A percentile compares a stretch with the other conserved stretches of the same genome.
Conservation (phyloP, 2,113 vertebrate genomes). For the Dasyornis broadbenti region DNA sequence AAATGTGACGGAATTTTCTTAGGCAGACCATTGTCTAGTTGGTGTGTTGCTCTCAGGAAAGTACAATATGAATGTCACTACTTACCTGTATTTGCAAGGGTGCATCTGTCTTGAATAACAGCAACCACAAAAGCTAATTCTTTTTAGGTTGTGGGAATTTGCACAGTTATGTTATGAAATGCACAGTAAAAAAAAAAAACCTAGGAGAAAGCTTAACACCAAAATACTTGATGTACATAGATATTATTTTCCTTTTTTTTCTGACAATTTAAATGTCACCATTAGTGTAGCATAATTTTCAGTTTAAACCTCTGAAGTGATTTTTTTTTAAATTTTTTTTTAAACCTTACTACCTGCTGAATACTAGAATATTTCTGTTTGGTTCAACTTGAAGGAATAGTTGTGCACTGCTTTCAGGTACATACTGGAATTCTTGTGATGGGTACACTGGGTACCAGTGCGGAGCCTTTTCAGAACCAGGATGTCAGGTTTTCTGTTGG, state of each 20-base stretch:
- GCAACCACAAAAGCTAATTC: background rate
- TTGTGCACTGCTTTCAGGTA: background rate
- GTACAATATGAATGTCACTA: background rate
- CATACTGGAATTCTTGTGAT: background rate
- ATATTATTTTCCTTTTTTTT: too few species aligned
- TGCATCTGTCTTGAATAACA: background rate
- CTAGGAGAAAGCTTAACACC: background rate
- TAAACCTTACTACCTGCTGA: background rate
- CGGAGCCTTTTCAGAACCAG: background rate
- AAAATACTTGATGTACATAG: background rate
- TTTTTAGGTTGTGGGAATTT: background rate
- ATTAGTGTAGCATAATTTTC: background rate
- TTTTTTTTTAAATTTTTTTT: background rate
- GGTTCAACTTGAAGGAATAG: background rate
- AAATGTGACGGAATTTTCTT: background rate
- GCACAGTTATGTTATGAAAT: background rate
- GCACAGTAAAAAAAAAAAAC: fast-evolving
- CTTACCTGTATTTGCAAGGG: background rate
- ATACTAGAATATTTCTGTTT: background rate
- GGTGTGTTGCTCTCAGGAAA: background rate
- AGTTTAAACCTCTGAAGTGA: background rate
- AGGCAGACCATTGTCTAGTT: background rate
- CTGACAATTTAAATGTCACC: background rate
- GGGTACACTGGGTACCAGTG: background rate
- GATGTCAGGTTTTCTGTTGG: background rate